Percentiles rank a stretch among this genome's conserved stretches.
phyloP scores from a whole-genome alignment of 1,140 invertebrate genomes.

The Cyclina sinensis region DNA sequence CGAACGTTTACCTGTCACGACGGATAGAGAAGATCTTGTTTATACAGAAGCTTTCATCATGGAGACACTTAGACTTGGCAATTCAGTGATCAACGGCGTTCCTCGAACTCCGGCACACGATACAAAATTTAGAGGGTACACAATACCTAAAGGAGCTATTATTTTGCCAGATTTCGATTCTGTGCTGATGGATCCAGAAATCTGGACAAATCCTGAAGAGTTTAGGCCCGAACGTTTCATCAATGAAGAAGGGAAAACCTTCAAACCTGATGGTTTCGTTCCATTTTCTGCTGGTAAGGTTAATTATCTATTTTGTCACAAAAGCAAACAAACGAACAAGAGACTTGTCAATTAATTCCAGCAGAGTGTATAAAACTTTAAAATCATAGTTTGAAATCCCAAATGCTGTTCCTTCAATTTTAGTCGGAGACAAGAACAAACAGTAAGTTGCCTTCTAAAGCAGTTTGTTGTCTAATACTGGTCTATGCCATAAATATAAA shows the following conservation, averaged over 20 bases:
- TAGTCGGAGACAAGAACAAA: no score
- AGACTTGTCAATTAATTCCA: no score
- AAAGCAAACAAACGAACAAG: no score
- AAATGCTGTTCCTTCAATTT: no score
- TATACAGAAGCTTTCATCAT: constrained; percentile 61
- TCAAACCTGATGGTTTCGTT: constrained; percentile 61
- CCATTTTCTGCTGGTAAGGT: constrained; percentile 66
- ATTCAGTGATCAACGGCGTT: background rate
- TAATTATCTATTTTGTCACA: background rate
- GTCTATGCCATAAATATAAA: no score
- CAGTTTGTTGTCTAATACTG: no score
- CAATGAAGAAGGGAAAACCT: constrained; percentile 65
- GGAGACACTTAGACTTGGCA: constrained; percentile 58
- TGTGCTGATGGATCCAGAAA: constrained; percentile 76
- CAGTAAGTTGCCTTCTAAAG: no score
- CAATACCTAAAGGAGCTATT: constrained; percentile 78
- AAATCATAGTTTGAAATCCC: no score
- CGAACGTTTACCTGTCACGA: background rate
- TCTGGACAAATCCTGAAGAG: constrained; percentile 90
- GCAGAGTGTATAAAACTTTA: no score
- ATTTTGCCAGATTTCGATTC: constrained; percentile 80
- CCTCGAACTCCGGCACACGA: constrained; percentile 44
- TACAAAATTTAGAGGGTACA: constrained; percentile 76
- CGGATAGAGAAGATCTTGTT: constrained; percentile 6
- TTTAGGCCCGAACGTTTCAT: constrained; percentile 90